phyloP scores from a whole-genome alignment of 2,888 invertebrate species.

The Drosophila nr. perissopoda region DNA sequence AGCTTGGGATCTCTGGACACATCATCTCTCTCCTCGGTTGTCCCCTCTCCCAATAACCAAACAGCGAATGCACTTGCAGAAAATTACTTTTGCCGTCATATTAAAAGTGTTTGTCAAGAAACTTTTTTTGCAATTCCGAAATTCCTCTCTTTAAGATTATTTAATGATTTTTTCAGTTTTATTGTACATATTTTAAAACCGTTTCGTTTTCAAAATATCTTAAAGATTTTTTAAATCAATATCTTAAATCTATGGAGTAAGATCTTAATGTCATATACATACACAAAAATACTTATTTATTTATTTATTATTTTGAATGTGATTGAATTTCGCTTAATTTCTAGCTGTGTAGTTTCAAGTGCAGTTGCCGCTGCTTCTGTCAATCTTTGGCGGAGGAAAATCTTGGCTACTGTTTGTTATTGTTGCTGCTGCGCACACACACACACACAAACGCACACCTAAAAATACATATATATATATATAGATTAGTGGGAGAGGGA shows the following conservation, averaged over 20 bases:
- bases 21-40: slow-evolving; percentile 52
- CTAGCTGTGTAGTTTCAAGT: slow-evolving; percentile 39
- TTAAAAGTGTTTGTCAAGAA: background rate
- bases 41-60: slow-evolving; percentile 44
- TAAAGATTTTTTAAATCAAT: background rate
- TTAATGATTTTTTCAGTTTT: background rate
- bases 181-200: background rate
- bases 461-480: background rate
- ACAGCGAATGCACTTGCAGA: background rate
- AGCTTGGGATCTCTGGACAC: slow-evolving; percentile 30
- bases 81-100: background rate
- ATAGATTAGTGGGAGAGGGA: background rate
- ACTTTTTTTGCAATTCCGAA: no score
- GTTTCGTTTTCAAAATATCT: background rate
- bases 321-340: background rate
- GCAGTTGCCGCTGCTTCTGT: slow-evolving; percentile 60
- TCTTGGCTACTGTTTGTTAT: slow-evolving; percentile 75
- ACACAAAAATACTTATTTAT: background rate
- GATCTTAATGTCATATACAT: background rate
- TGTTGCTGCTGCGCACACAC: slow-evolving; percentile 31
- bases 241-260: background rate
- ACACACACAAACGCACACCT: background rate
- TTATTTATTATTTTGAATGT: background rate
- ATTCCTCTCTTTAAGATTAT: background rate
- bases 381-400: slow-evolving; percentile 77